Evolutionary conservation across 2,888 invertebrate genomes (phyloP), one percentile per base, ranked within the genome.

Genomic region (Vandiemenella viatica): DNA sequence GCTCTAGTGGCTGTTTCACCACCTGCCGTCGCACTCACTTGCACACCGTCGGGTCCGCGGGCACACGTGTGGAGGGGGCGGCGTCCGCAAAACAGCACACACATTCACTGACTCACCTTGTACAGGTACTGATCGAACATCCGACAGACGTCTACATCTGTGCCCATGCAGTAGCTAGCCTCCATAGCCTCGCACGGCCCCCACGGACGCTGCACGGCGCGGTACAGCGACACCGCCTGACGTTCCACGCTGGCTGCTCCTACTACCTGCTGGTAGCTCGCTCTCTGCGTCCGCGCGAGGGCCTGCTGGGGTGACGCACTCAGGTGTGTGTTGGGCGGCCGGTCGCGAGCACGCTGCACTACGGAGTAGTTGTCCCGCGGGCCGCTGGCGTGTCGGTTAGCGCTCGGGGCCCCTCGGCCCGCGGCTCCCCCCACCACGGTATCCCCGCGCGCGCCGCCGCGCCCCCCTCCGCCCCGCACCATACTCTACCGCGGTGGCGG

Each of bases 81-180:
- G 26, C 10, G 26, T n/a, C n/a, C n/a, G n/a, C n/a, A n/a, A n/a
- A n/a, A n/a, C n/a, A n/a, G n/a, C n/a, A n/a, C n/a, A n/a, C n/a
- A n/a, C n/a, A n/a, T n/a, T n/a, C n/a, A n/a, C 17, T n/a, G 18
- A 60, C 64, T 63, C 66, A 76, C 77, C 76, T 77, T 77, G 65
- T 76, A 76, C 58, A 75, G 67, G 65, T 76, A 77, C 68, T 76
- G 76, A 64, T 77, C 76, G 62, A 76, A 77, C 76, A 77, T 76
- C 64, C 76, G 72, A 71, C 73, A 73, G 60, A 75, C 73, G 56
- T 71, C 71, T 57, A 69, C 65, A 65, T 69, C 71, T 62, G 68
- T 71, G 58, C 75, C 74, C 64, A 74, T 72, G 67, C 74, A 73
- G 64, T 76, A 76, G 61, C 74, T 74, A 59, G 75, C 73, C 68